Percentiles rank a stretch among this genome's conserved stretches.
These are phyloP conservation scores for Rhyzopertha dominica DNA, from an alignment of 1,140 invertebrate genomes.

Conservation along the genomic window DNA sequence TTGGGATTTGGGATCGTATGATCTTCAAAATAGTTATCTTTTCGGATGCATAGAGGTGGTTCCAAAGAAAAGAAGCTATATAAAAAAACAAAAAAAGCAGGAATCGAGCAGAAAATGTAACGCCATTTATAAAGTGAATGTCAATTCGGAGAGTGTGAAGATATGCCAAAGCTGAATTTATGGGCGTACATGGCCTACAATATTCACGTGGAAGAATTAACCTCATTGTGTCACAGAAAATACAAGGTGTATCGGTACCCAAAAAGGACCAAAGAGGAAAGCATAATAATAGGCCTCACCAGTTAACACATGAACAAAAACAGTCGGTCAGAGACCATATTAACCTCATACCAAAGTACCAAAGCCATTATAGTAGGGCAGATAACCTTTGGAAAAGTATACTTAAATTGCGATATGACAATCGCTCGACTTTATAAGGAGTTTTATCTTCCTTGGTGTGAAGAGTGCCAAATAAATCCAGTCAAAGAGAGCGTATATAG, in stretches of 20 bases:
- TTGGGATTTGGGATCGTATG: slow-evolving; percentile 14
- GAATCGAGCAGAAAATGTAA: slow-evolving; percentile 10
- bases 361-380: no score
- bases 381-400: not conserved
- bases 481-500: slow-evolving; percentile 4
- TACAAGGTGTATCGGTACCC: not conserved
- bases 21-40: slow-evolving; percentile 18
- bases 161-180: slow-evolving; percentile 11
- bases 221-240: not conserved
- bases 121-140: slow-evolving; percentile 11
- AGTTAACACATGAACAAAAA: no score
- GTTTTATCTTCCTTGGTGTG: slow-evolving; percentile 8
- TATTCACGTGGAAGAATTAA: slow-evolving; percentile 10
- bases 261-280: no score
- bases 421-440: slow-evolving; percentile 1
- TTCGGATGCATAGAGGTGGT: slow-evolving; percentile 8
- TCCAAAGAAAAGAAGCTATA: slow-evolving; percentile 11
- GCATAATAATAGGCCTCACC: no score
- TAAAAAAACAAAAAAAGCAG: slow-evolving; percentile 17
- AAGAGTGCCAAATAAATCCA: not conserved
- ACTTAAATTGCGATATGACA: no score
- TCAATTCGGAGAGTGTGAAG: slow-evolving; percentile 2
- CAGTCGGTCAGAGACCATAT: no score
- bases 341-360: no score
- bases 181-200: slow-evolving; percentile 12